Evolutionary conservation across 1,140 invertebrate species (phyloP), one percentile per base, ranked within the genome.

Genomic region (Antheraea pernyi): DNA sequence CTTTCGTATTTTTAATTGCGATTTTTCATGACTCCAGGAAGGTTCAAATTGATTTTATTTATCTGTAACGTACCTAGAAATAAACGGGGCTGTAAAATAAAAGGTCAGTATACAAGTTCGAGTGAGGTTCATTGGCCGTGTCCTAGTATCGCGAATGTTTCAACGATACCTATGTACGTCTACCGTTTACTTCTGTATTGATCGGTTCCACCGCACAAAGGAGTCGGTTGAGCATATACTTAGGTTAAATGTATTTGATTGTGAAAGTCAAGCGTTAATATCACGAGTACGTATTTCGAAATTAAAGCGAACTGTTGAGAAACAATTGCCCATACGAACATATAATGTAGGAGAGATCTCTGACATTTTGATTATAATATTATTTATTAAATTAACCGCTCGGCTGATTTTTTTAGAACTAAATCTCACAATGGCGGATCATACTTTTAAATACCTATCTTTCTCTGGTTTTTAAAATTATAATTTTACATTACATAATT

Each of bases 101-200:
- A 63, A 63, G 61, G 61, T 63, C 61, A 61, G 59, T 22, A 53
- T 61, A 63, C 61, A 63, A 63, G 30, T 63, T n/a, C 61, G 46
- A 63, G 16, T 36, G 7, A 30, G 22, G 61, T 36, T 63, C 61
- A 36, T 36, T 16, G 61, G 37, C 30, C 61, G 37, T 36, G 61
- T 36, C 30, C 19, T 36, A 30, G 13, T 63, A 63, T 63, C 30
- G 19, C 61, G 61, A 63, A 63, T 37, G 37, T 36, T 63, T 63
- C 19, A 37, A 37, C 46, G 46, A 53, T 36, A 63, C 30, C 59
- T 19, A 60, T 9, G 37, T 39, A 42, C 59, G 59, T 61, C 46
- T 53, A n/a, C 46, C 46, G 16, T 53, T 53, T 53, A 22, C 59
- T 61, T 63, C 61, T 30, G 22, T 63, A 63, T 63, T 36, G 61